Conservation (phyloP, 2,797 vertebrate genomes). For the Stomatorhinus walkeri region DNA sequence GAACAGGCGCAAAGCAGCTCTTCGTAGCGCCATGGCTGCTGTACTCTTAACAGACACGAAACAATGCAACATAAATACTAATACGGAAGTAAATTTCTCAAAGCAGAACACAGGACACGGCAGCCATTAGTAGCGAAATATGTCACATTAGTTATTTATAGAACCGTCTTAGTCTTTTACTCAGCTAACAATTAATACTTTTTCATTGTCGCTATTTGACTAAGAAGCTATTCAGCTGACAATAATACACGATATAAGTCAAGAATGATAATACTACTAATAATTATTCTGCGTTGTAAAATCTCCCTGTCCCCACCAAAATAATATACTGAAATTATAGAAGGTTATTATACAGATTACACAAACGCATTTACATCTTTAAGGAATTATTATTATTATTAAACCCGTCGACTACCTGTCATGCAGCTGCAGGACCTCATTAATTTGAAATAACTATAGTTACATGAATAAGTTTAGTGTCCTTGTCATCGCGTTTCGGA, state of each 20-base stretch:
- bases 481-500: neutral
- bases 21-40: conserved; percentile 60
- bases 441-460: neutral
- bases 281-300: neutral
- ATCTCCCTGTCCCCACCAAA: neutral
- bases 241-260: neutral
- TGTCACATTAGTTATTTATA: neutral
- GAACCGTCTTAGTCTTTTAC: neutral
- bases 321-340: neutral
- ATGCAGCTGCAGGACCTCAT: neutral
- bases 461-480: neutral
- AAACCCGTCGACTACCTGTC: neutral
- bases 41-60: neutral
- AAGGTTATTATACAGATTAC: neutral
- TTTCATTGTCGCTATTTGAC: neutral
- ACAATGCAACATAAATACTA: neutral
- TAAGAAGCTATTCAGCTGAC: neutral
- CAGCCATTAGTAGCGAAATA: neutral
- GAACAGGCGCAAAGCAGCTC: conserved; percentile 47
- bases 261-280: neutral
- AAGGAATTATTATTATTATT: neutral
- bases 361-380: neutral
- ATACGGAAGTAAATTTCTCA: neutral
- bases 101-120: neutral
- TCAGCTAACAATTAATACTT: neutral